Evolutionary conservation across 2,113 vertebrate genomes (phyloP).

Genomic region (Pitta sordida): DNA sequence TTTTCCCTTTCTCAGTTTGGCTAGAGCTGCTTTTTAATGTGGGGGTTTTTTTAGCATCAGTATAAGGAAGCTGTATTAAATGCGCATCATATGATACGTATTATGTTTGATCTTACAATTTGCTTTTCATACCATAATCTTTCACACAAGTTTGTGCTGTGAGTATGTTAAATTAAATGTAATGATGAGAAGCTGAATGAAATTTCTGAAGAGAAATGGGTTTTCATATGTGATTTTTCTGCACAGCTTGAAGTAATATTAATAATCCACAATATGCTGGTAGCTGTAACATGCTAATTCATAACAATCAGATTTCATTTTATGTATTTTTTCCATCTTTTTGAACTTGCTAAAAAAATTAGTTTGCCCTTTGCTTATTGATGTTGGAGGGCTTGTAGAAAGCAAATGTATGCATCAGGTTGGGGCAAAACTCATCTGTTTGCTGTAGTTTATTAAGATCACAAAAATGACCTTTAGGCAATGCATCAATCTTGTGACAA

Average conservation of each 20-base stretch:
- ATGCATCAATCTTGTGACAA: not conserved
- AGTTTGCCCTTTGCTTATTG: not conserved
- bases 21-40: not conserved
- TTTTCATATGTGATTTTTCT: not conserved
- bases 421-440: not conserved
- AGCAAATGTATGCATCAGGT: not conserved
- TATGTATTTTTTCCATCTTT: not conserved
- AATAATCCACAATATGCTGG: not conserved
- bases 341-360: not conserved
- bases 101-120: conserved; percentile 25
- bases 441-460: not conserved
- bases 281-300: conserved; percentile 6
- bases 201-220: conserved; percentile 9
- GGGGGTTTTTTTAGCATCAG: not conserved
- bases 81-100: not conserved
- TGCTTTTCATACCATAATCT: conserved; percentile 9
- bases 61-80: not conserved
- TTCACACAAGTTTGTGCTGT: conserved; percentile 48
- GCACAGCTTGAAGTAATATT: conserved; percentile 12
- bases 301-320: not conserved
- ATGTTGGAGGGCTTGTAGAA: not conserved
- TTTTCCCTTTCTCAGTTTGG: not conserved
- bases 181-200: conserved; percentile 47
- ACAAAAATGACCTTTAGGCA: not conserved
- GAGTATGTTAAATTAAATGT: not conserved